Evolutionary conservation across 2,113 vertebrate genomes (phyloP).

Genomic region (Myiopsitta monachus): DNA sequence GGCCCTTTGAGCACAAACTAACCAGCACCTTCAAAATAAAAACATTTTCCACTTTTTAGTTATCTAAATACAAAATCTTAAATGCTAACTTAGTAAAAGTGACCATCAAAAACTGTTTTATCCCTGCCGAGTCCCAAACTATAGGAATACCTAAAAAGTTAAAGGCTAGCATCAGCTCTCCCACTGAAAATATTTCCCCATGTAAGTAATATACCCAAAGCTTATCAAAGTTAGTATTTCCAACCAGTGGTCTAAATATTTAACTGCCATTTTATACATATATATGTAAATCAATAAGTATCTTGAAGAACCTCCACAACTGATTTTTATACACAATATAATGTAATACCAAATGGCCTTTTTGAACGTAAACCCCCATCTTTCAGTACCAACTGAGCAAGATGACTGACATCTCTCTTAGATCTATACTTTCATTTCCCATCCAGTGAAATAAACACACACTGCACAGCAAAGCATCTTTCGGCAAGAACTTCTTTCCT

Average conservation of each 20-base stretch:
- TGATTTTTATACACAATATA: background rate
- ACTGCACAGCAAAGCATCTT: background rate
- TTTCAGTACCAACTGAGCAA: background rate
- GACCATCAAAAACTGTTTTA: background rate
- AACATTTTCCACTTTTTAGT: background rate
- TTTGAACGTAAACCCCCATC: background rate
- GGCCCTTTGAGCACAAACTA: background rate
- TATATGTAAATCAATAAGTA: background rate
- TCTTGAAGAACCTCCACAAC: background rate
- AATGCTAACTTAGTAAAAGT: background rate
- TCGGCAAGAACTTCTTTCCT: too few relatives aligned
- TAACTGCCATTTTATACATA: background rate
- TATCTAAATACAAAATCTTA: background rate
- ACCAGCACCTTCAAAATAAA: background rate
- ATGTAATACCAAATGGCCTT: rapidly evolving
- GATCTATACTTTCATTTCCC: background rate
- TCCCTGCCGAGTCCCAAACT: background rate
- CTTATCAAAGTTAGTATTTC: background rate
- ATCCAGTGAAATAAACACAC: too few relatives aligned
- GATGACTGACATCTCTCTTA: background rate
- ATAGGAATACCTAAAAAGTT: background rate
- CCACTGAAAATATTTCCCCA: background rate
- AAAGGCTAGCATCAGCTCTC: background rate
- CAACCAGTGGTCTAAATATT: background rate
- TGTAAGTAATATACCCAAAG: background rate